Conservation (phyloP, 2,888 invertebrate genomes). For the Hydroisotoma schaefferi region DNA sequence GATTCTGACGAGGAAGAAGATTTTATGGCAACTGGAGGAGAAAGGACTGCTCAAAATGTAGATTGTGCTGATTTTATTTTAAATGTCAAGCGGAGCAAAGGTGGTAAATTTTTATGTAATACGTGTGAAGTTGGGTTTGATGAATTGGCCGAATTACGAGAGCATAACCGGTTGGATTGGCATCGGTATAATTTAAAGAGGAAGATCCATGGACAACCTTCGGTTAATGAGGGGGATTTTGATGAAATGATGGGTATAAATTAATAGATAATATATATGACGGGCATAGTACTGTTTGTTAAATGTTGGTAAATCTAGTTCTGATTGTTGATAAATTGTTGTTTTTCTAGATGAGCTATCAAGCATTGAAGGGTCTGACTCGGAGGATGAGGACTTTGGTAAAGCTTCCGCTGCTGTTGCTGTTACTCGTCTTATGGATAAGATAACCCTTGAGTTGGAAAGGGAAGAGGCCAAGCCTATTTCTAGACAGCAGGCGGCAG, state of each 20-base stretch:
- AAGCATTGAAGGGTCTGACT: conserved; percentile 65
- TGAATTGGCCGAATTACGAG: conserved; percentile 61
- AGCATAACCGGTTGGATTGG: conserved; percentile 80
- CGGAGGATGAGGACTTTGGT: conserved; percentile 50
- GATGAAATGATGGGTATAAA: conserved; percentile 54
- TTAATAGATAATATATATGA: not conserved
- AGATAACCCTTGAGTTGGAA: not conserved
- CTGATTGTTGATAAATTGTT: not conserved
- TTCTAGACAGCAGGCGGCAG: not conserved
- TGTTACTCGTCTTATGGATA: conserved; percentile 22
- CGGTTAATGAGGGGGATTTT: conserved; percentile 61
- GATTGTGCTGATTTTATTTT: too few species aligned
- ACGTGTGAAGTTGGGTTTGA: conserved; percentile 33
- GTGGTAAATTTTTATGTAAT: conserved; percentile 23
- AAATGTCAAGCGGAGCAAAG: too few species aligned
- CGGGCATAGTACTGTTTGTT: not conserved
- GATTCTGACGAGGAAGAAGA: not conserved
- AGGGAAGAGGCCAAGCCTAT: not conserved
- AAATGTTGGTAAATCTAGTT: not conserved
- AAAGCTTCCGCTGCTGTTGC: not conserved
- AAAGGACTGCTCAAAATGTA: not conserved
- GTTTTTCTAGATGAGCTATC: conserved; percentile 62
- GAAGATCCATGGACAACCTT: conserved; percentile 60
- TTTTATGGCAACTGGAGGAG: not conserved
- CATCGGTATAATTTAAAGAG: conserved; percentile 77